Evolutionary conservation across 2,113 vertebrate genomes (phyloP).

Genomic region (Pelvicachromis taeniatus): DNA sequence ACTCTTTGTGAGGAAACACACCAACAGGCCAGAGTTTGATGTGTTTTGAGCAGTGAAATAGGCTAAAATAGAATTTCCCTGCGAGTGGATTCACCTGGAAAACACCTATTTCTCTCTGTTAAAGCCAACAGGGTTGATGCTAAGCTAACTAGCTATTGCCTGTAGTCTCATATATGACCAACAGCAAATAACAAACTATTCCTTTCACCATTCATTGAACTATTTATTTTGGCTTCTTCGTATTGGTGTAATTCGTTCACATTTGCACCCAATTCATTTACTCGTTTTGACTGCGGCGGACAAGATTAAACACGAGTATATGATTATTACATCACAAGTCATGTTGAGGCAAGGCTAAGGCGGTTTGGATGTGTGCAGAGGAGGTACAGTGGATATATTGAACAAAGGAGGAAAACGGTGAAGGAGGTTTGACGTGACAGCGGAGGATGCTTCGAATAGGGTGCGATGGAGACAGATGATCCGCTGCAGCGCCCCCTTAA

Average conservation of each 20-base stretch:
- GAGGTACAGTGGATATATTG: not conserved
- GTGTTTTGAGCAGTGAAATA: accelerated
- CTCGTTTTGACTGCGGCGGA: not conserved
- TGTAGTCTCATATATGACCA: not conserved
- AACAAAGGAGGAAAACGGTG: not conserved
- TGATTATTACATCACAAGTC: not conserved
- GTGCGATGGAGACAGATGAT: not conserved
- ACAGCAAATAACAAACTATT: not conserved
- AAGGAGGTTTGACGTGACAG: not conserved
- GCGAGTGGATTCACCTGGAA: not conserved
- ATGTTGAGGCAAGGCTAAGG: not conserved
- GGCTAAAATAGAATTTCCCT: not conserved
- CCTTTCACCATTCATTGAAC: not conserved
- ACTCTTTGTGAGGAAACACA: accelerated
- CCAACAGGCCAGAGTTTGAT: accelerated
- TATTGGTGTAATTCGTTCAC: not conserved
- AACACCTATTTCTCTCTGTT: not conserved
- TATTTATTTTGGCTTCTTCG: accelerated
- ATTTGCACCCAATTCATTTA: not conserved
- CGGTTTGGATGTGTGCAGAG: not conserved
- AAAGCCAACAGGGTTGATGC: not conserved
- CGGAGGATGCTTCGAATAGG: not conserved
- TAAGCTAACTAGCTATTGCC: not conserved
- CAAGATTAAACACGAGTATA: not conserved
- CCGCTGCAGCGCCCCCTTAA: not conserved